Evolutionary conservation across 1,140 invertebrate species (phyloP).

Genomic region (Halesus radiatus): DNA sequence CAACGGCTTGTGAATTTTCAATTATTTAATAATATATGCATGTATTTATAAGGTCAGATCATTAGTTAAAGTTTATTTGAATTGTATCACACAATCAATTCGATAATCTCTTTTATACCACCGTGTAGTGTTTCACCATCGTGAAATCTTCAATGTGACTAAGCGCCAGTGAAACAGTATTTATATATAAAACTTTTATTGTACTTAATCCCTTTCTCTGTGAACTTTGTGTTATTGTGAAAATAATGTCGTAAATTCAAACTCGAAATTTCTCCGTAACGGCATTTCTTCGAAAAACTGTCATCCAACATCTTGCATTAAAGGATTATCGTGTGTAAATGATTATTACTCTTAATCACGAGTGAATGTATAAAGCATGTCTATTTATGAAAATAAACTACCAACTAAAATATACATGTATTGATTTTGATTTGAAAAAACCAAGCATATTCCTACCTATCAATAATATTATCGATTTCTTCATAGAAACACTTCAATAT

Average conservation of each 20-base stretch:
- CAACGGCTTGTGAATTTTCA: conserved; percentile 3
- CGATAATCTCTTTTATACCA: background rate
- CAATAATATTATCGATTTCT: too few species aligned
- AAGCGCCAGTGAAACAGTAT: background rate
- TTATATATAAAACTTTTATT: background rate
- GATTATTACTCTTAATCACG: conserved; percentile 1
- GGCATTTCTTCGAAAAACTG: background rate
- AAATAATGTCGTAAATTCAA: background rate
- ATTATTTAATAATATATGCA: background rate
- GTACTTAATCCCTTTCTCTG: background rate
- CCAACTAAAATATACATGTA: background rate
- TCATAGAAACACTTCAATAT: too few species aligned
- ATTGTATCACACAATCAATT: background rate
- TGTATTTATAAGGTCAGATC: conserved; percentile 1
- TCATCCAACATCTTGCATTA: conserved; percentile 4
- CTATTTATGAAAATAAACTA: conserved; percentile 10
- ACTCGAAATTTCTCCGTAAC: background rate
- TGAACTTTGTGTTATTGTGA: background rate
- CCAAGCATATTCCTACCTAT: too few species aligned
- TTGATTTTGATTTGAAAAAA: too few species aligned
- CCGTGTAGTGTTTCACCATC: background rate
- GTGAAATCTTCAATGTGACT: background rate
- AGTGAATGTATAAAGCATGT: conserved; percentile 10
- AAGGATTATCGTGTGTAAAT: background rate
- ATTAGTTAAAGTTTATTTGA: background rate